A percentile compares a stretch with the other conserved stretches of the same genome.
Conservation (phyloP, 2,888 invertebrate genomes). For the Chironomus tentans region DNA sequence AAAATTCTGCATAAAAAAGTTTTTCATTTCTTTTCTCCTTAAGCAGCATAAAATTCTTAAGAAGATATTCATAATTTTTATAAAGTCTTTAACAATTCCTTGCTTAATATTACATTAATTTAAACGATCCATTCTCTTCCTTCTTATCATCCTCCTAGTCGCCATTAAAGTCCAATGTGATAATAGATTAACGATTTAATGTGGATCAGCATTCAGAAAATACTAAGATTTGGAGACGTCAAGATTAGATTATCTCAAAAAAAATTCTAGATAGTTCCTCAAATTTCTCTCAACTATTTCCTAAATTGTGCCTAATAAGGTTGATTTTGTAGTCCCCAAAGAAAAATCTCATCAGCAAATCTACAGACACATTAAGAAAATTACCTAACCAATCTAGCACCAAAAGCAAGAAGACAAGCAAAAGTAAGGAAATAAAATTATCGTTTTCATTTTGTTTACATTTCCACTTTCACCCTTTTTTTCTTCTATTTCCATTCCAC, state of each 20-base stretch:
- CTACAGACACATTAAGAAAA: too few relatives aligned
- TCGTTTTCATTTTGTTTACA: slow-evolving; percentile 19
- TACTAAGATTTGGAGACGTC: not conserved
- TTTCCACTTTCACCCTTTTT: slow-evolving; percentile 23
- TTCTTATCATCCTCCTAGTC: too few relatives aligned
- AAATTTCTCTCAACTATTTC: too few relatives aligned
- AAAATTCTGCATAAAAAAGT: not conserved
- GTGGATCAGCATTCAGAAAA: not conserved
- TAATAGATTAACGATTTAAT: slow-evolving; percentile 18
- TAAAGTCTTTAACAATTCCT: not conserved
- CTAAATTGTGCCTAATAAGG: too few relatives aligned
- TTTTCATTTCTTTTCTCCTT: not conserved
- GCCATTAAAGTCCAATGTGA: not conserved
- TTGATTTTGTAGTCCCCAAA: not conserved
- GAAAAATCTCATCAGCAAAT: not conserved
- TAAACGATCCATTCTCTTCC: too few relatives aligned
- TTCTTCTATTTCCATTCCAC: not conserved
- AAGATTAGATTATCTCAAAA: too few relatives aligned
- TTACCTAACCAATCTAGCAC: not conserved
- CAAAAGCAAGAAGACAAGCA: not conserved
- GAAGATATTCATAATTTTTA: not conserved
- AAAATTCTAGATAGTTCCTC: too few relatives aligned
- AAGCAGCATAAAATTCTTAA: not conserved
- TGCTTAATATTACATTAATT: too few relatives aligned
- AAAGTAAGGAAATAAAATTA: slow-evolving; percentile 20